These are phyloP conservation scores for Pterocles gutturalis DNA, from an alignment of 2,113 vertebrate species.

Conservation along the genomic window DNA sequence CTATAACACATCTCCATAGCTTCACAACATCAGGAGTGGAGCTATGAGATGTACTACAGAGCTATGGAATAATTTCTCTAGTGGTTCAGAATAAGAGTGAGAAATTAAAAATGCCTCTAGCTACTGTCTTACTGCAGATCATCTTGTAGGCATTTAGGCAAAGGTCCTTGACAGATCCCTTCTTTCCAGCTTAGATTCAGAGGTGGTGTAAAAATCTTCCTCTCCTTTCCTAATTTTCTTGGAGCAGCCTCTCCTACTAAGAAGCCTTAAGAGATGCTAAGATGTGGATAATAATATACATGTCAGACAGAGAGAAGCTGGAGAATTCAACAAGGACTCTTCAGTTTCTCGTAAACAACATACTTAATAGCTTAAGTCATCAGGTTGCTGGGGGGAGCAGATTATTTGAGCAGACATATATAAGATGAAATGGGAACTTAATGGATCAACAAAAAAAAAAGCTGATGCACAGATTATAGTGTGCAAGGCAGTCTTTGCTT, in stretches of 20 bases:
- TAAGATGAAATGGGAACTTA: neutral
- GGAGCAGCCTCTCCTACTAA: neutral
- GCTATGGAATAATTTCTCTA: neutral
- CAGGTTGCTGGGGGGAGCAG: neutral
- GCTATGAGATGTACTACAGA: neutral
- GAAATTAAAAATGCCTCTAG: neutral
- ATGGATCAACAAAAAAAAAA: neutral
- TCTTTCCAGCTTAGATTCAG: neutral
- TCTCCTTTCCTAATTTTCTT: neutral
- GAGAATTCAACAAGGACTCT: neutral
- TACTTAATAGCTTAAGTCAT: neutral
- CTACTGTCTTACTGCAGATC: neutral
- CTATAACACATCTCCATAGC: neutral
- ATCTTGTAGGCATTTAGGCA: neutral
- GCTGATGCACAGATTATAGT: neutral
- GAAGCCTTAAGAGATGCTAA: neutral
- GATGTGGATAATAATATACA: neutral
- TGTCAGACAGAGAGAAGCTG: neutral
- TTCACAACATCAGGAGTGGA: neutral
- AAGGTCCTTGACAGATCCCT: neutral
- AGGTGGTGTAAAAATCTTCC: neutral
- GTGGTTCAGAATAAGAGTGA: neutral
- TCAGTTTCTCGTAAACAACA: neutral
- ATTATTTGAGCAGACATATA: neutral
- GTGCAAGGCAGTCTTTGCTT: neutral